Evolutionary conservation across 1,140 invertebrate species (phyloP), one percentile per base, ranked within the genome.

Genomic region (Drosophila micromelanica): DNA sequence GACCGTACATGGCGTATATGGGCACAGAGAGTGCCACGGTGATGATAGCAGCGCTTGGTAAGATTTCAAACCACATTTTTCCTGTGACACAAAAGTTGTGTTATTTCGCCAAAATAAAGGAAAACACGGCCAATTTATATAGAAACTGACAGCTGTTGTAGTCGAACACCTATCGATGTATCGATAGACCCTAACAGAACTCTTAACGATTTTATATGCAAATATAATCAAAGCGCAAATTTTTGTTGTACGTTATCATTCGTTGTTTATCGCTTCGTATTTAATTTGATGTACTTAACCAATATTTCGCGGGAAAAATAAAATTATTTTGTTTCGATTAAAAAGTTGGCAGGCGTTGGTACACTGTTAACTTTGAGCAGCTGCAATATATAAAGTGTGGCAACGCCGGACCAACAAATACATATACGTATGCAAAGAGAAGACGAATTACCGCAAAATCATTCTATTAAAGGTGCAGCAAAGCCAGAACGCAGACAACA

Each of bases 1-100:
- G 73, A 68, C 94, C 93, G 87, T 94, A 94, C 57, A 93, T 92
- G 8, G 92, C 93, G 81, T 93, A 94, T 73, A 93, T 93, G 32
- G 94, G 94, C 64, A 94, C 76, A 20, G 93, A 93, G 43, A 95
- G 55, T 3, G 92, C 93, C 13, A 92, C 93, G 30, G 92, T 92
- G 54, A 95, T 94, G 70, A 95, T 94, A 57, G 91, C 92, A 59
- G 93, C 93, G 87, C 92, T 93, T 30, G 94, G 94, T 82, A 95
- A 71, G 84, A 94, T 93, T 93, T 95, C 94, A 81, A 93, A 95
- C 94, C 94, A 95, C 94, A 95, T 94, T 63, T 74, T 74, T 12
- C 30, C 51, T 48, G 37, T 54, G 17, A 37, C 30, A 52, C 59
- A 38, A 59, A 63, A 61, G 35, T 61, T 92, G 46, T 57, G 45